Percentiles rank a stretch among this genome's conserved stretches.
Conservation (phyloP, 2,113 vertebrate species). For the Pica pica region DNA sequence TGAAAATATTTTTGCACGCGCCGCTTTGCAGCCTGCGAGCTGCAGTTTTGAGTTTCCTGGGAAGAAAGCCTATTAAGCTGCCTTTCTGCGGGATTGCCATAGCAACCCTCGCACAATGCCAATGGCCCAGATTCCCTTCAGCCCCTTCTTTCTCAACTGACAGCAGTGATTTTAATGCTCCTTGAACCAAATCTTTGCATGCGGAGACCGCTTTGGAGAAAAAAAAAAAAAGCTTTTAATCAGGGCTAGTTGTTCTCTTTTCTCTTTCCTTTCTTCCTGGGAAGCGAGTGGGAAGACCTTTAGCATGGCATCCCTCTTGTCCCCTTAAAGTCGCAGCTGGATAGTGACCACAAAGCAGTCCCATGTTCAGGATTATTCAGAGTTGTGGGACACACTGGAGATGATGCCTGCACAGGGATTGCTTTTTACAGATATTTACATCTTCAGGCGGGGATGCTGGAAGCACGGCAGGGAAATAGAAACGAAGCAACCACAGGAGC, state of each 20-base stretch:
- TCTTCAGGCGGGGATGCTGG: background rate
- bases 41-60: conserved; percentile 62
- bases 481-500: background rate
- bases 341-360: background rate
- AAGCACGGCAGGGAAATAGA: background rate
- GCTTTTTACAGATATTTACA: background rate
- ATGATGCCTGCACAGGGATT: background rate
- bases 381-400: background rate
- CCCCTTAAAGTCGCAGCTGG: background rate
- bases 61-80: conserved; percentile 71
- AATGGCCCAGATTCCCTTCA: conserved; percentile 66
- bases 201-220: background rate
- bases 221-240: conserved; percentile 37
- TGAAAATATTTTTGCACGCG: conserved; percentile 16
- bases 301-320: background rate
- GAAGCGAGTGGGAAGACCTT: conserved; percentile 5
- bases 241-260: conserved; percentile 30
- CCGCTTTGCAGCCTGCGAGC: conserved; percentile 21
- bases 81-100: conserved; percentile 67
- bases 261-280: conserved; percentile 3
- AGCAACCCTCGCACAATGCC: conserved; percentile 68
- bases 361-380: background rate
- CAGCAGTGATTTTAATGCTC: conserved; percentile 74
- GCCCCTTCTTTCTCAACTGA: conserved; percentile 68
- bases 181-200: conserved; percentile 71